Conservation (phyloP, 1,140 invertebrate genomes). For the Drosophila ananassae region DNA sequence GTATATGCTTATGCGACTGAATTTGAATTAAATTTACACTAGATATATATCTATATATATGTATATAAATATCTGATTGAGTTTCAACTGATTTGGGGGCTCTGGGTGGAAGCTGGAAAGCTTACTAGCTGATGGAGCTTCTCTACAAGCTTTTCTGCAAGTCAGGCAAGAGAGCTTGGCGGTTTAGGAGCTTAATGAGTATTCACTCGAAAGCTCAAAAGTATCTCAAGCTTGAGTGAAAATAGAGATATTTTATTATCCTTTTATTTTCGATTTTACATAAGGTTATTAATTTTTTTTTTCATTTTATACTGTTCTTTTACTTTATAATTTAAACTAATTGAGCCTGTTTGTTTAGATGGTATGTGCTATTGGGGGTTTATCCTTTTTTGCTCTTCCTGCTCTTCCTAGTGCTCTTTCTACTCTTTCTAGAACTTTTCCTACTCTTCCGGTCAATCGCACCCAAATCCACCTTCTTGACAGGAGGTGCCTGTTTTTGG, state of each 20-base stretch:
- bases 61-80: constrained; percentile 1
- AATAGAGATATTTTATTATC: neutral
- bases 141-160: constrained; percentile 7
- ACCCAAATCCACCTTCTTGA: neutral
- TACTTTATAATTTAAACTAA: neutral
- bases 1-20: constrained; percentile 81
- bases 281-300: no score
- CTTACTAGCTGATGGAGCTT: neutral
- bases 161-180: neutral
- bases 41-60: constrained; percentile 51
- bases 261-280: no score
- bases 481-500: neutral
- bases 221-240: constrained; percentile 6
- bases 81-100: constrained; percentile 16
- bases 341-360: no score
- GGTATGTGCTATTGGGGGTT: neutral
- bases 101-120: constrained; percentile 5
- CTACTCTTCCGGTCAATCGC: neutral
- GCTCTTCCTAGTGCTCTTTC: neutral
- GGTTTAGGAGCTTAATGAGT: neutral
- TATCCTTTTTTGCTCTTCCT: neutral
- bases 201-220: neutral
- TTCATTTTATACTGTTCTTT: no score
- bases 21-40: constrained; percentile 79
- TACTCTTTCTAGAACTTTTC: neutral